A percentile compares a stretch with the other conserved stretches of the same genome.
These are phyloP conservation scores for Stegastes partitus DNA, from an alignment of 2,113 vertebrate genomes.

Conservation along the genomic window DNA sequence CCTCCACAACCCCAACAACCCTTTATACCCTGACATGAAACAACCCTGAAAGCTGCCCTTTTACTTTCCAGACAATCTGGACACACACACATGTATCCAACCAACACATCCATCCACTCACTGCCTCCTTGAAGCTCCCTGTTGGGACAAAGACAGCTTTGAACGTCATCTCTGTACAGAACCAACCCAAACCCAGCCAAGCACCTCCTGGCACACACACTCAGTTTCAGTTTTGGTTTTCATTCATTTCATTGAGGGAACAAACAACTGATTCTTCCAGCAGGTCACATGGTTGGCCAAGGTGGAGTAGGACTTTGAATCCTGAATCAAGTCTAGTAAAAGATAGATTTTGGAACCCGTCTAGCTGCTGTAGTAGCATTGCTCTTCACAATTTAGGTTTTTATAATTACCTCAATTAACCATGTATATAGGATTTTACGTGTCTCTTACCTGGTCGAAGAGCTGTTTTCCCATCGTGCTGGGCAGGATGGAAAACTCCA, in stretches of 20 bases:
- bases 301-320: background rate
- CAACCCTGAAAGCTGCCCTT: constrained; percentile 71
- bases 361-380: background rate
- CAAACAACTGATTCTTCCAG: constrained; percentile 24
- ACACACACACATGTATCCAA: constrained; percentile 35
- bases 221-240: too few relatives aligned
- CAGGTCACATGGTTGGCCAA: constrained; percentile 1
- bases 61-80: constrained; percentile 31
- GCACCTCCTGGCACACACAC: constrained; percentile 29
- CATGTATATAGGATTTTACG: too few relatives aligned
- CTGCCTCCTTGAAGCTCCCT: constrained; percentile 24
- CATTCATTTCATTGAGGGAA: background rate
- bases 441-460: constrained; percentile 91
- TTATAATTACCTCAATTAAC: background rate
- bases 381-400: background rate
- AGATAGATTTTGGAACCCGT: background rate
- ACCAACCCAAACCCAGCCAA: constrained; percentile 43
- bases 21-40: constrained; percentile 43
- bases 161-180: constrained; percentile 42
- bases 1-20: constrained; percentile 38
- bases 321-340: background rate
- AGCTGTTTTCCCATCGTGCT: constrained; percentile 98
- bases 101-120: constrained; percentile 38
- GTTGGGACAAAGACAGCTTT: constrained; percentile 58
- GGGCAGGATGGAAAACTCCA: constrained; percentile 99